Conservation (phyloP, 2,113 vertebrate genomes). For the rabbit (Oryctolagus cuniculus) region DNA sequence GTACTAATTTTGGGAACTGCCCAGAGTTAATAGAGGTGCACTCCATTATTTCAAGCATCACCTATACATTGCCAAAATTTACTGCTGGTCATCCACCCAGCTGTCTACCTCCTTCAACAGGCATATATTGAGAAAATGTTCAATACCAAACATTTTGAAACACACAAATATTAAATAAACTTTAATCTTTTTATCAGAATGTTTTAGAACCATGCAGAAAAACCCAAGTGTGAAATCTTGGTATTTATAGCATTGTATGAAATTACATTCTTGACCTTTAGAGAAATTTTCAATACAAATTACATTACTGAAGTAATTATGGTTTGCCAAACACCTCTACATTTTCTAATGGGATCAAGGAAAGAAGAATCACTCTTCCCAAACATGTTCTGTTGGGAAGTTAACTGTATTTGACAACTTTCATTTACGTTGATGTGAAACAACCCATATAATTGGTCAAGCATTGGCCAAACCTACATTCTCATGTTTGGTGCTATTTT, state of each 20-base stretch:
- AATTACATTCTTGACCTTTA: slow-evolving; percentile 45
- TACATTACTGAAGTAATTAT: slow-evolving; percentile 5
- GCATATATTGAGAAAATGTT: slow-evolving; percentile 10
- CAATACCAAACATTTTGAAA: slow-evolving; percentile 32
- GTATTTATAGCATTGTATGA: slow-evolving; percentile 15
- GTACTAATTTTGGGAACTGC: neutral
- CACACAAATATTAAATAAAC: neutral
- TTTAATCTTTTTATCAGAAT: slow-evolving; percentile 10
- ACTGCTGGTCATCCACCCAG: neutral
- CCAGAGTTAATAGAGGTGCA: neutral
- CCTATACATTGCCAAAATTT: neutral
- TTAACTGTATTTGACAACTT: slow-evolving; percentile 22
- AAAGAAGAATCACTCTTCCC: slow-evolving; percentile 51
- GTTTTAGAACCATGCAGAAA: slow-evolving; percentile 28
- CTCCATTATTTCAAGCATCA: neutral
- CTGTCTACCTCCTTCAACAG: slow-evolving; percentile 13
- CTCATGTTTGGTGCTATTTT: slow-evolving; percentile 25
- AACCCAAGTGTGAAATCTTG: slow-evolving; percentile 11
- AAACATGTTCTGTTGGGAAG: slow-evolving; percentile 33
- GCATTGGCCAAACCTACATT: slow-evolving; percentile 32
- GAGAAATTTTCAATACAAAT: slow-evolving; percentile 45
- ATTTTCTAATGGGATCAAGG: slow-evolving; percentile 51
- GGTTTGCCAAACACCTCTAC: neutral
- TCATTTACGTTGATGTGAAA: slow-evolving; percentile 49
- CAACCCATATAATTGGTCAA: slow-evolving; percentile 23